These are phyloP conservation scores for Cladopsammia gracilis DNA, from an alignment of 64 coral and sea anemone genomes.

Conservation along the genomic window DNA sequence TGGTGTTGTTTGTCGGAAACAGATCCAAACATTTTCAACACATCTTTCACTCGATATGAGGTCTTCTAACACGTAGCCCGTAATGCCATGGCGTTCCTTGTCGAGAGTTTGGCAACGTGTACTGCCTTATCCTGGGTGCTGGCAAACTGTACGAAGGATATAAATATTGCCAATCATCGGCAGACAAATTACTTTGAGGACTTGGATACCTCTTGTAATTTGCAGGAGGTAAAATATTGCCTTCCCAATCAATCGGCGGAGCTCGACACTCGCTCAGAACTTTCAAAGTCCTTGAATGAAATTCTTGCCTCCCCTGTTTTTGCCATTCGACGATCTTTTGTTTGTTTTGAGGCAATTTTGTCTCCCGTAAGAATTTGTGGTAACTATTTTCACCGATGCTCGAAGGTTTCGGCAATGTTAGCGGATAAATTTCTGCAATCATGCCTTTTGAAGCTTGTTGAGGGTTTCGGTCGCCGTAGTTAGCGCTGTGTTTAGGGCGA, in stretches of 20 bases:
- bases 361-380: constrained; percentile 73
- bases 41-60: neutral
- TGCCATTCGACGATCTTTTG: constrained; percentile 68
- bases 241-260: constrained; percentile 82
- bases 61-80: constrained; percentile 33
- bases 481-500: constrained; percentile 62
- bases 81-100: constrained; percentile 55
- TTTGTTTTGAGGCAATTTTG: constrained; percentile 68
- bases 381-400: constrained; percentile 80
- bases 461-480: neutral
- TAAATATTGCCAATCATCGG: neutral
- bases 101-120: constrained; percentile 7
- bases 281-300: constrained; percentile 52
- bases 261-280: constrained; percentile 86
- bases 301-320: constrained; percentile 21
- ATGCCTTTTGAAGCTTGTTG: neutral
- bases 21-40: neutral
- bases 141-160: constrained; percentile 21
- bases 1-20: too few relatives aligned
- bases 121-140: neutral
- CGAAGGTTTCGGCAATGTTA: constrained; percentile 84
- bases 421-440: constrained; percentile 72
- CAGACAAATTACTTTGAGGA: neutral
- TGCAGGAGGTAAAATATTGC: constrained; percentile 72
- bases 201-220: constrained; percentile 63